phyloP scores from a whole-genome alignment of 2,113 vertebrate genomes.

The Muntiacus reevesi region DNA sequence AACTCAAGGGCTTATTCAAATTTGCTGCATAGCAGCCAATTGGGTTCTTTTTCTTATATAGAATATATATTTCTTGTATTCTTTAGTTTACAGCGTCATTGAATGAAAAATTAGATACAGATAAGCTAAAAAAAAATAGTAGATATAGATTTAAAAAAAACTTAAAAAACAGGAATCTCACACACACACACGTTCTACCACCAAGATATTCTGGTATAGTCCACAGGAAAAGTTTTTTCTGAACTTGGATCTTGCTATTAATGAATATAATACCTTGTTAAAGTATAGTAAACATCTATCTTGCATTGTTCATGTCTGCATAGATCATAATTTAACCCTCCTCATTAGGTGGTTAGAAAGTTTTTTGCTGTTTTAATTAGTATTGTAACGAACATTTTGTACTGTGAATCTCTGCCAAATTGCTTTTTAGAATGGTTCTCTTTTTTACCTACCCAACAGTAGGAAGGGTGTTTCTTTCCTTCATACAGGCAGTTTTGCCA shows the following conservation, averaged over 20 bases:
- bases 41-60: background rate
- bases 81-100: background rate
- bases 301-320: background rate
- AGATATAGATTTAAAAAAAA: background rate
- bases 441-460: background rate
- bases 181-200: background rate
- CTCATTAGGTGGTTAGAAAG: background rate
- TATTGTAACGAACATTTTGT: background rate
- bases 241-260: background rate
- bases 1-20: background rate
- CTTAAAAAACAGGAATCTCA: background rate
- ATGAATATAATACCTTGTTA: background rate
- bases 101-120: constrained; percentile 14
- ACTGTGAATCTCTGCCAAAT: background rate
- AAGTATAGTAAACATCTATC: background rate
- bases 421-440: constrained; percentile 3
- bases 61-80: background rate
- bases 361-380: background rate
- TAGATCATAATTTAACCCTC: background rate
- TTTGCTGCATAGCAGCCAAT: constrained; percentile 33
- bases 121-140: background rate
- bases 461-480: background rate
- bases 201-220: background rate
- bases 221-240: background rate
- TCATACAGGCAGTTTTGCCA: background rate